Percentiles rank a stretch among this genome's conserved stretches.
Conservation (phyloP, 2,113 vertebrate genomes). For the Forbesichthys agassizii region DNA sequence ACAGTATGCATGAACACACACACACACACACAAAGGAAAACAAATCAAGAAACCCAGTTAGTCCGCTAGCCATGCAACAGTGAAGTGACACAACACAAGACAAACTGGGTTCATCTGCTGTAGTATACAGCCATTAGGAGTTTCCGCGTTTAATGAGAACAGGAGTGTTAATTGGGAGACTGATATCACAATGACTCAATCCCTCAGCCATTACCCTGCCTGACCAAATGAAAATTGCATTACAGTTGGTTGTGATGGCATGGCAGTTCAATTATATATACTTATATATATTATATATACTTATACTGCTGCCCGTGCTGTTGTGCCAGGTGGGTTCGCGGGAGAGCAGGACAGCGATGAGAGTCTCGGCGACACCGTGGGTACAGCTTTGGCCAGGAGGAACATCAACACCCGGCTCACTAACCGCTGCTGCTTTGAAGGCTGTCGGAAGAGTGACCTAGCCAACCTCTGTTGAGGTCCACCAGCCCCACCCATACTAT, state of each 20-base stretch:
- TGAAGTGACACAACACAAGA: conserved; percentile 47
- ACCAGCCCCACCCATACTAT: not conserved
- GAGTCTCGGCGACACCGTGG: conserved; percentile 23
- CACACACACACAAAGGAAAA: not conserved
- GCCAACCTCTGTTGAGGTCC: conserved; percentile 72
- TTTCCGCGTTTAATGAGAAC: conserved; percentile 40
- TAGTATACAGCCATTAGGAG: conserved; percentile 14
- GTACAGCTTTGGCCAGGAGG: conserved; percentile 50
- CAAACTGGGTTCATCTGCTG: conserved; percentile 30
- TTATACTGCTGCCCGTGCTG: not conserved
- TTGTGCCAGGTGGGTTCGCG: conserved; percentile 41
- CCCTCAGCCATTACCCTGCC: too few species aligned
- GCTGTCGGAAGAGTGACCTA: conserved; percentile 79
- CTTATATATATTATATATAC: too few species aligned
- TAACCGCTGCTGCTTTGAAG: conserved; percentile 73
- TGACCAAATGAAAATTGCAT: too few species aligned
- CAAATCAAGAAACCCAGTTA: conserved; percentile 38
- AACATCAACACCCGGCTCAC: conserved; percentile 71
- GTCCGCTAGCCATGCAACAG: conserved; percentile 35
- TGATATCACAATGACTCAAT: not conserved
- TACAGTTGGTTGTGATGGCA: not conserved
- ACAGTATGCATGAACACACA: not conserved
- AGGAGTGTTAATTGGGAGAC: conserved; percentile 6
- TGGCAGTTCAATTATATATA: not conserved
- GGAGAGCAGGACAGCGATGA: conserved; percentile 61